A percentile compares a stretch with the other conserved stretches of the same genome.
These are phyloP conservation scores for Mastomys natalensis DNA, from an alignment of 2,113 vertebrate genomes.

Conservation along the genomic window DNA sequence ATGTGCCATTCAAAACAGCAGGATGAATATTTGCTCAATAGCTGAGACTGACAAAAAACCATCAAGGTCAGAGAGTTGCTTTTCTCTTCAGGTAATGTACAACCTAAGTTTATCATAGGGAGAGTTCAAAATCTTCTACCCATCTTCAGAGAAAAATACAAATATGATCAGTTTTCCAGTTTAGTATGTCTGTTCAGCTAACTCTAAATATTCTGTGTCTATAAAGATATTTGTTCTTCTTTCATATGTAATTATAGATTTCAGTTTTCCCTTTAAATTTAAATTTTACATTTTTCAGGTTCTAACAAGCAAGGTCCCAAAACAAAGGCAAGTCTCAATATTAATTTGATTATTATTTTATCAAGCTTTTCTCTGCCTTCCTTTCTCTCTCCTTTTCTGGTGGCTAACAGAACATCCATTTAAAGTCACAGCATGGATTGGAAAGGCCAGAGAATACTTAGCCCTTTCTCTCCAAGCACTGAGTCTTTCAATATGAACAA, in stretches of 20 bases:
- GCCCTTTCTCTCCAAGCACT: neutral
- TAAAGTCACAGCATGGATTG: constrained; percentile 76
- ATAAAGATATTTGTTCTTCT: constrained; percentile 40
- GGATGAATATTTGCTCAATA: neutral
- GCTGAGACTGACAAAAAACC: neutral
- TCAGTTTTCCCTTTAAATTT: constrained; percentile 69
- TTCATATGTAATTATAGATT: constrained; percentile 69
- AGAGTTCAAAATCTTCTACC: constrained; percentile 12
- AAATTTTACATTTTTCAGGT: constrained; percentile 68
- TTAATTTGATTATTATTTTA: constrained; percentile 74
- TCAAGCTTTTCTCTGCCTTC: neutral
- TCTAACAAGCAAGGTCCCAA: constrained; percentile 70
- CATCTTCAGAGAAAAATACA: neutral
- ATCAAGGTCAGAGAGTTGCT: neutral
- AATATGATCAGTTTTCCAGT: constrained; percentile 47
- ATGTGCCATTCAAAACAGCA: neutral
- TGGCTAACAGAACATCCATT: constrained; percentile 75
- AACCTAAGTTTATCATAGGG: constrained; percentile 23
- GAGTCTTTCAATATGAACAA: neutral
- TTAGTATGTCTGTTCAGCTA: neutral
- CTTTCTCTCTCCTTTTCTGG: neutral
- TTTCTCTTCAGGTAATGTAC: neutral
- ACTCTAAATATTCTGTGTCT: neutral
- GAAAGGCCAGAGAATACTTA: constrained; percentile 65
- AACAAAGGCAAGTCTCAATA: constrained; percentile 69